Conservation (phyloP, 2,113 vertebrate genomes). For the Rhadina sibilatrix region DNA sequence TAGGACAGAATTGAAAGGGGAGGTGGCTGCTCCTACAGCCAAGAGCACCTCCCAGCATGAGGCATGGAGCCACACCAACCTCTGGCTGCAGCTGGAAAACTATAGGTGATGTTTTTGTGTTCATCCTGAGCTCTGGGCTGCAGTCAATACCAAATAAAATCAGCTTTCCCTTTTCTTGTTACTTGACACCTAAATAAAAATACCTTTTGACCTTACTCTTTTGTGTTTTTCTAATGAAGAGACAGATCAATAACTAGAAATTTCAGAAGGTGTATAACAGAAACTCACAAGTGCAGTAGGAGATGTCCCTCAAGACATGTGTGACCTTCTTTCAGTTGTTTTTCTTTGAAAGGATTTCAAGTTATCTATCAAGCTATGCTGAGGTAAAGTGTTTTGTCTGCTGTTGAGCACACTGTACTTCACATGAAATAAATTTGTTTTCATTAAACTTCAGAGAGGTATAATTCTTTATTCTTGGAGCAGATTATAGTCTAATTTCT, state of each 20-base stretch:
- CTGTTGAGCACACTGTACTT: not conserved
- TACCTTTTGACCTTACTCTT: not conserved
- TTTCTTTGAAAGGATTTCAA: not conserved
- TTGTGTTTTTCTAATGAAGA: not conserved
- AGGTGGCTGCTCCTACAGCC: rapidly evolving
- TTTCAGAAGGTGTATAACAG: not conserved
- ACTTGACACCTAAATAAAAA: not conserved
- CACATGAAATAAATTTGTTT: not conserved
- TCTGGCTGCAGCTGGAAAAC: not conserved
- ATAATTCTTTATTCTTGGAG: not conserved
- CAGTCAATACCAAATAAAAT: not conserved
- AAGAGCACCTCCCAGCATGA: not conserved
- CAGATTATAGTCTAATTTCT: not conserved
- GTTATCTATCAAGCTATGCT: not conserved
- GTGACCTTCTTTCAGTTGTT: not conserved
- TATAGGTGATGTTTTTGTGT: not conserved
- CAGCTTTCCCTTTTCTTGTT: not conserved
- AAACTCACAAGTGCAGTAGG: not conserved
- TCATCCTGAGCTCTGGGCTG: not conserved
- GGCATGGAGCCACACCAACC: not conserved
- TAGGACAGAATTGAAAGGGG: rapidly evolving
- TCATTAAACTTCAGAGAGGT: not conserved
- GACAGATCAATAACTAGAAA: not conserved
- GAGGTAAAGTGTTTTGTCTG: not conserved
- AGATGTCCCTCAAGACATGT: not conserved